Evolutionary conservation across 2,797 vertebrate genomes (phyloP).

Genomic region (Synaphobranchus kaupii): DNA sequence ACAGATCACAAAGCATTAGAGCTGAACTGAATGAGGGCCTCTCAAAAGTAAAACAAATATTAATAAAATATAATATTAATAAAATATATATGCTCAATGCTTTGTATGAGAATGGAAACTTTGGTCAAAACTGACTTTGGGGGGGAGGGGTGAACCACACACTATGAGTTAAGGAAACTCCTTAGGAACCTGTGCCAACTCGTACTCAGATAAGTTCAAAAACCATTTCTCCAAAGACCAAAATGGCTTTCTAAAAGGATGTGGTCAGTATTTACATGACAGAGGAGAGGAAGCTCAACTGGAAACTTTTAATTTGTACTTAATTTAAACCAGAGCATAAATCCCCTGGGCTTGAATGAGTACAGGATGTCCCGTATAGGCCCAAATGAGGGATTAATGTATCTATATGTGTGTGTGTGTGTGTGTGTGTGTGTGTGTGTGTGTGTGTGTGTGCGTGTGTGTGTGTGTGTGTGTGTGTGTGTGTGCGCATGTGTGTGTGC

Average conservation of each 20-base stretch:
- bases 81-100: slow-evolving; percentile 19
- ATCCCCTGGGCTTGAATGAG: slow-evolving; percentile 56
- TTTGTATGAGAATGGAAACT: slow-evolving; percentile 15
- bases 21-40: background rate
- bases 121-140: background rate
- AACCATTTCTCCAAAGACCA: slow-evolving; percentile 19
- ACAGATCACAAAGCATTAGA: background rate
- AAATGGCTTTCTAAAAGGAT: slow-evolving; percentile 44
- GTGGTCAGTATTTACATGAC: slow-evolving; percentile 53
- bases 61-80: too few species aligned
- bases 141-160: background rate
- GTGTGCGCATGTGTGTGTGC: too few species aligned
- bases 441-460: too few species aligned
- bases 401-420: background rate
- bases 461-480: too few species aligned
- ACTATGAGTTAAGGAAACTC: background rate
- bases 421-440: background rate
- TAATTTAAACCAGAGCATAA: slow-evolving; percentile 55
- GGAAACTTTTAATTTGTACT: slow-evolving; percentile 45
- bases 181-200: background rate
- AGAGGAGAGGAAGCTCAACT: slow-evolving; percentile 38
- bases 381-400: background rate
- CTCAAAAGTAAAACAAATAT: background rate
- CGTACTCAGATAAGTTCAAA: slow-evolving; percentile 30
- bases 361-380: slow-evolving; percentile 47